Evolutionary conservation across 2,797 vertebrate genomes (phyloP).

Genomic region (Mormyrus hasselquistii): DNA sequence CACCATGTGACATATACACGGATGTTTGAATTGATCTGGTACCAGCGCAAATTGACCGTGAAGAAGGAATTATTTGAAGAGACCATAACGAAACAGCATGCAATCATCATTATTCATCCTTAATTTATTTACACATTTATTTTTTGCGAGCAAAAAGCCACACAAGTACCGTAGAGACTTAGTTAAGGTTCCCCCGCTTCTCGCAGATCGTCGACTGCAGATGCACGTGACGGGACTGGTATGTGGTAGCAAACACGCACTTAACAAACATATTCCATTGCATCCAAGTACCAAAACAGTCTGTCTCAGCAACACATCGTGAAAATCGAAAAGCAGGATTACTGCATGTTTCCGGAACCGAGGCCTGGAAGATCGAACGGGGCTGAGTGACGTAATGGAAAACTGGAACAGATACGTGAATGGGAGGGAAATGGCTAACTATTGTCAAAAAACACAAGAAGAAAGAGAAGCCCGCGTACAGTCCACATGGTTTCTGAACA

Average conservation of each 20-base stretch:
- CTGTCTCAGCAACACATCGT: background rate
- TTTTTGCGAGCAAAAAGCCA: background rate
- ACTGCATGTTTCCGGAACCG: background rate
- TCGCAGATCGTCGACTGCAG: background rate
- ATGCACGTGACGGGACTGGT: background rate
- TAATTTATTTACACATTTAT: background rate
- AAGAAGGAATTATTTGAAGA: slow-evolving; percentile 8
- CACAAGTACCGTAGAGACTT: background rate
- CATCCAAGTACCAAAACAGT: background rate
- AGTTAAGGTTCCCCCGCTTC: background rate
- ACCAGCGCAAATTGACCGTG: slow-evolving; percentile 1
- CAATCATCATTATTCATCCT: slow-evolving; percentile 9
- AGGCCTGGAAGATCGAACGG: background rate
- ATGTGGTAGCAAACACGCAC: background rate
- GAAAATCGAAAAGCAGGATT: background rate
- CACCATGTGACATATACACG: background rate
- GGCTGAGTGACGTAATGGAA: background rate
- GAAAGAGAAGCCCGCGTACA: background rate
- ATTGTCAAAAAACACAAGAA: background rate
- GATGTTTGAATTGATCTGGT: slow-evolving; percentile 9
- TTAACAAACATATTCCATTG: background rate
- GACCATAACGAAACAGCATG: background rate
- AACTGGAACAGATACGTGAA: background rate
- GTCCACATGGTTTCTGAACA: background rate
- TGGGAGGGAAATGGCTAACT: background rate